Evolutionary conservation across 2,888 invertebrate genomes (phyloP).

Genomic region (Tachina lurida): DNA sequence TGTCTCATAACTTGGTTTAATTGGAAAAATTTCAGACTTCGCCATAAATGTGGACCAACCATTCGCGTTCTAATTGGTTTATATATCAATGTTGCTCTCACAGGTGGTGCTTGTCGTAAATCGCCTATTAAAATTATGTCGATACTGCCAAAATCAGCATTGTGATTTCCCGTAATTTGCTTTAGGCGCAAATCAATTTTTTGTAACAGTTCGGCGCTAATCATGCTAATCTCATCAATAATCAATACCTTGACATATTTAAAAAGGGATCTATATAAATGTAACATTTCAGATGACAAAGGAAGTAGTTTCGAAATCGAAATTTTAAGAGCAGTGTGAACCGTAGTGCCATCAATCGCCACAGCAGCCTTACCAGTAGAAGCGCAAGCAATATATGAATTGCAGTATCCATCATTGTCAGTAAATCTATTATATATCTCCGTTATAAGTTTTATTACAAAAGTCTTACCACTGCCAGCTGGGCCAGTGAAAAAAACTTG

Average conservation of each 20-base stretch:
- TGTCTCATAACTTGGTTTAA: too few relatives aligned
- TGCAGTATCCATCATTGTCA: not conserved
- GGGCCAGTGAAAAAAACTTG: not conserved
- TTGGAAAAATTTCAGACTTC: too few relatives aligned
- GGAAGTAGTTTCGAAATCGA: not conserved
- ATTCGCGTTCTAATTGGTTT: too few relatives aligned
- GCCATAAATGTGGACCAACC: too few relatives aligned
- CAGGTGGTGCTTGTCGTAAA: too few relatives aligned
- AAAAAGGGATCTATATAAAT: not conserved
- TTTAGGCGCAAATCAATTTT: too few relatives aligned
- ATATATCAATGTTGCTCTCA: too few relatives aligned
- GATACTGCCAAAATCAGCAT: too few relatives aligned
- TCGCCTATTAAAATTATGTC: too few relatives aligned
- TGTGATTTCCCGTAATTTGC: too few relatives aligned
- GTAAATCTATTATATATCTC: not conserved
- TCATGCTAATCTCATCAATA: too few relatives aligned
- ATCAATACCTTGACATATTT: not conserved
- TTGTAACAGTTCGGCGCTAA: too few relatives aligned
- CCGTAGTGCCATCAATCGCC: not conserved
- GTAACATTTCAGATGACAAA: not conserved
- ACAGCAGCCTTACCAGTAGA: not conserved
- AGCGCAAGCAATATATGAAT: not conserved
- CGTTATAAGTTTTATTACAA: not conserved
- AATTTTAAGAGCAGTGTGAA: not conserved
- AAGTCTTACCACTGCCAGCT: not conserved